Percentiles rank a stretch among this genome's conserved stretches.
These are phyloP conservation scores for Seriola dumerili DNA, from an alignment of 2,113 vertebrate species.

Conservation along the genomic window DNA sequence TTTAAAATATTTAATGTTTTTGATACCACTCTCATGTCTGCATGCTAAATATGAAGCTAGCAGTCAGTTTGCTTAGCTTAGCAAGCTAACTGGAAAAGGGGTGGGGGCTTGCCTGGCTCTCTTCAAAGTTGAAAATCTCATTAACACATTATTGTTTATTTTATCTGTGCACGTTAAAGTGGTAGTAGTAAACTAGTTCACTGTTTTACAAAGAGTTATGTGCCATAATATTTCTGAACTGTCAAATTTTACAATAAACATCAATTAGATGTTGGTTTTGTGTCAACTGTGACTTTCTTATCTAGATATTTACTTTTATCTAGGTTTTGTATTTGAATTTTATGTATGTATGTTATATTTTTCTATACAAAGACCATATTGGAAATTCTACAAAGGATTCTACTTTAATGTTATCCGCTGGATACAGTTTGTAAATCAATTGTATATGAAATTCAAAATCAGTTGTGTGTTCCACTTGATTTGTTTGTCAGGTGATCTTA, in stretches of 20 bases:
- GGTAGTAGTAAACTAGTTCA: no score
- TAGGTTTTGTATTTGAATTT: not conserved
- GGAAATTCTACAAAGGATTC: not conserved
- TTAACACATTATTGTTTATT: no score
- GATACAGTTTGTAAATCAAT: not conserved
- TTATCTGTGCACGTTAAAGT: no score
- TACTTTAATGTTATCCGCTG: not conserved
- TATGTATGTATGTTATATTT: not conserved
- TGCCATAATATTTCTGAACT: no score
- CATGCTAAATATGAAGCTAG: no score
- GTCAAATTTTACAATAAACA: not conserved
- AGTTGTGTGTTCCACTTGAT: not conserved
- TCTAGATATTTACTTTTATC: not conserved
- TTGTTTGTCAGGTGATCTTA: not conserved
- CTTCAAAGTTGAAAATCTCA: no score
- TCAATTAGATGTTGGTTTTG: not conserved
- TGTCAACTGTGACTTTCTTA: no score
- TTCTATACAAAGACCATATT: not conserved
- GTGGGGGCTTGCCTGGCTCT: no score
- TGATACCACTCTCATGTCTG: not conserved
- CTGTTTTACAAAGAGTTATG: no score
- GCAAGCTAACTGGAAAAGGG: not conserved
- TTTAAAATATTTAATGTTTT: not conserved
- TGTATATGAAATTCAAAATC: not conserved
- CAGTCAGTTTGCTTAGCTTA: not conserved